Conservation (phyloP, 1,140 invertebrate species). For the Solenopsis invicta region DNA sequence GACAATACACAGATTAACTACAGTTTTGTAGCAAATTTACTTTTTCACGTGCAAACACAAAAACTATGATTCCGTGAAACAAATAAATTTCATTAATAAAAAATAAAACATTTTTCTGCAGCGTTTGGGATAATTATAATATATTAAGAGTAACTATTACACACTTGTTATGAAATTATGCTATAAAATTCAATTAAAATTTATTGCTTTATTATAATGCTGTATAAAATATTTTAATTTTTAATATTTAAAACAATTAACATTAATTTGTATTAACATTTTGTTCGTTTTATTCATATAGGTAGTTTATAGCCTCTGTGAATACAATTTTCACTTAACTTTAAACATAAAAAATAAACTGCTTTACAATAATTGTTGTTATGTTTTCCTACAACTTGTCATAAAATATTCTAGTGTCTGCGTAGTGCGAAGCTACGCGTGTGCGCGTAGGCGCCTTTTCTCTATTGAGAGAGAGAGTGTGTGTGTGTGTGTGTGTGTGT, state of each 20-base stretch:
- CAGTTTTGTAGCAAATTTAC: not conserved
- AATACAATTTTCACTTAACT: not conserved
- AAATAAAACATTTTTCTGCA: not conserved
- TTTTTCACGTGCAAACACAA: not conserved
- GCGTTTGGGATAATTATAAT: not conserved
- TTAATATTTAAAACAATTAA: not conserved
- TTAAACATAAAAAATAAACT: conserved; percentile 4
- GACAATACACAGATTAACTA: not conserved
- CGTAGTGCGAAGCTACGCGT: too few relatives aligned
- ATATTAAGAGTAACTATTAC: not conserved
- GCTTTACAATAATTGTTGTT: not conserved
- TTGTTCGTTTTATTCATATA: not conserved
- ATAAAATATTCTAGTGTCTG: too few relatives aligned
- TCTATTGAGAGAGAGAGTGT: too few relatives aligned
- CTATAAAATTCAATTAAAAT: not conserved
- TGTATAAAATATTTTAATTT: not conserved
- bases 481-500: too few relatives aligned
- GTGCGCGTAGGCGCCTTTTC: too few relatives aligned
- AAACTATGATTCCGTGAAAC: not conserved
- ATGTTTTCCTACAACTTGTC: too few relatives aligned
- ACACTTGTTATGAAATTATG: not conserved
- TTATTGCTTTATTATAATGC: not conserved
- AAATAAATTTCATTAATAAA: not conserved
- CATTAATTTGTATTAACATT: not conserved
- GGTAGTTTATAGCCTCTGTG: not conserved